These are phyloP conservation scores for Tenthredo amoena DNA, from an alignment of 2,888 invertebrate genomes.

Conservation along the genomic window DNA sequence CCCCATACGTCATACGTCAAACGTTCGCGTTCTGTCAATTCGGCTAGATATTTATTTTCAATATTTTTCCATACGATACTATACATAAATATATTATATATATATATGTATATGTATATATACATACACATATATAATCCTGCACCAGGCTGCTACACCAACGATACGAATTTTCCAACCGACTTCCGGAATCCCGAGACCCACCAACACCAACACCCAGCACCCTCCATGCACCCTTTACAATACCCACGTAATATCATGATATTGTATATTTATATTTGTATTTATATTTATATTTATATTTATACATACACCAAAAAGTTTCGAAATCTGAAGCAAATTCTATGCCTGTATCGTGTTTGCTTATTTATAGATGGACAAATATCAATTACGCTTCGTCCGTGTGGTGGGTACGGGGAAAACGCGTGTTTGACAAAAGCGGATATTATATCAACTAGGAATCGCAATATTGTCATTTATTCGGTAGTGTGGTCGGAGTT, in stretches of 20 bases:
- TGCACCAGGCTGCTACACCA: neutral
- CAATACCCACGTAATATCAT: neutral
- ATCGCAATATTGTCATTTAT: neutral
- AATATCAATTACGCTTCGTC: neutral
- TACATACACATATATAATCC: neutral
- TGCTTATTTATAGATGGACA: neutral
- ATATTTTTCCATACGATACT: neutral
- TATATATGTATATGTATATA: neutral
- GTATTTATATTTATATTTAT: neutral
- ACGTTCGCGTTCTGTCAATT: conserved; percentile 30
- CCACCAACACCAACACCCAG: neutral
- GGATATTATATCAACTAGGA: neutral
- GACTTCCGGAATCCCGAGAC: neutral
- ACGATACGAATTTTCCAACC: conserved; percentile 1
- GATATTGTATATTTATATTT: neutral
- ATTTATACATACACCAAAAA: neutral
- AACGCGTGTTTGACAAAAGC: neutral
- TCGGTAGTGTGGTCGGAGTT: too few species aligned
- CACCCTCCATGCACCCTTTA: too few species aligned
- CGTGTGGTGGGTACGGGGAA: neutral
- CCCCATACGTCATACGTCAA: conserved; percentile 40
- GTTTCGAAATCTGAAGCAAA: neutral
- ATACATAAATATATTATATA: neutral
- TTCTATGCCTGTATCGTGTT: neutral
- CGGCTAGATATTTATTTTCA: conserved; percentile 41